phyloP scores from a whole-genome alignment of 2,888 invertebrate species.

The Leucoptera coffeella region DNA sequence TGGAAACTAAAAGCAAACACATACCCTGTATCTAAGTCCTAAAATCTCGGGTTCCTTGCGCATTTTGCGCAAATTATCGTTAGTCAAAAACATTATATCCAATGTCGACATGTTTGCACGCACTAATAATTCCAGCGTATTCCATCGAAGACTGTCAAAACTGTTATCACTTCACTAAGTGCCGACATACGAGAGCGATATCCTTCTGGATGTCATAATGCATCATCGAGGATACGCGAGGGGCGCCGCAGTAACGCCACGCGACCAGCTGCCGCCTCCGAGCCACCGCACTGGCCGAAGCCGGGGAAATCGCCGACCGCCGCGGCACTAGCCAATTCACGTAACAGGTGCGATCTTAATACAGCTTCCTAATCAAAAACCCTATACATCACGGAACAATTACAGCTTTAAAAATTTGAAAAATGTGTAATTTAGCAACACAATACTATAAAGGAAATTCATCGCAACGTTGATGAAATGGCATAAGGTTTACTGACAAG shows the following conservation, averaged over 20 bases:
- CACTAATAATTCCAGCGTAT: not conserved
- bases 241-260: constrained; percentile 19
- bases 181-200: constrained; percentile 1
- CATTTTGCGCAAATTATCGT: constrained; percentile 42
- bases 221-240: constrained; percentile 23
- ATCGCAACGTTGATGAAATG: no score
- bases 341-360: no score
- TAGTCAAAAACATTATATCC: constrained; percentile 51
- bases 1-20: not conserved
- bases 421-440: no score
- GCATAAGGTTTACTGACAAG: no score
- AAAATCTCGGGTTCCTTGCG: constrained; percentile 40
- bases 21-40: constrained; percentile 45
- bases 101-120: no score
- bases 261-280: constrained; percentile 11
- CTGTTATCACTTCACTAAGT: not conserved
- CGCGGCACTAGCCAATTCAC: not conserved
- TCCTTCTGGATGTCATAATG: constrained; percentile 40
- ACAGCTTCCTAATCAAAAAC: no score
- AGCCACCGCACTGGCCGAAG: not conserved
- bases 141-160: not conserved
- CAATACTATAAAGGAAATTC: no score
- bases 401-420: no score
- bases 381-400: no score
- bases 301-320: constrained; percentile 19